Base-by-base conservation (phyloP, 2,888 invertebrate species). In the Urechis unicinctus region DNA sequence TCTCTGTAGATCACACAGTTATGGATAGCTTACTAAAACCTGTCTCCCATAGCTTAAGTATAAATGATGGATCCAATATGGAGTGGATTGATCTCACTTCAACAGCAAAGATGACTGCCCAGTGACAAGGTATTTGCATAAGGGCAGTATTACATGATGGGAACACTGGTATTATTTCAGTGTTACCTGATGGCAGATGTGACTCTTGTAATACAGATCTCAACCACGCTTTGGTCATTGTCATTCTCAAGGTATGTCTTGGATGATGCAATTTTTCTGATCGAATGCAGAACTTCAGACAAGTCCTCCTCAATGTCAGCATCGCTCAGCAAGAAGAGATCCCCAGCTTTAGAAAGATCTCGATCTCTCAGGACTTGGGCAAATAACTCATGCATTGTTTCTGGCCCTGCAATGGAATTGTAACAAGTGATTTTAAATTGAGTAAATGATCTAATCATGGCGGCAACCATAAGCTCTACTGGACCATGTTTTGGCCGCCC, bases 191-290 rank as follows among this genome's bases (percentile, higher is more conserved):
- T 88, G 69, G 92, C 91, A 63, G 91, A 88, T 45, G 91, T 90
- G 44, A 92, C 88, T 61, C 93, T 81, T 1, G 93, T 91, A 58
- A 95, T 87, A 78, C 92, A 92, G 72, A 95, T 93, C 80, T 95
- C 94, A 65, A 94, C 91, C 59, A 94, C 88, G 67, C 91, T 91
- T 80, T 95, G 94, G 77, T 92, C 91, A 79, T 92, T 89, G 73
- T 89, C 88, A 78, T 89, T 91, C 64, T 86, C 85, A 49, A 86
- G 84, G 75, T 93, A 95, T 69, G 88, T 88, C 2, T 88, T 83
- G 60, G 88, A 83, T 60, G 89, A 88, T 57, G 90, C 87, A 64
- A 94, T 91, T 62, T 87, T 85, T 60, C 78, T 76, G 31, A 82
- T 79, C 53, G 74, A 79, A 72, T 85, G 83, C 72, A 93, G 52